Conservation (phyloP, 53 echinoderm and acorn worm genomes). For the Henricia sp. region DNA sequence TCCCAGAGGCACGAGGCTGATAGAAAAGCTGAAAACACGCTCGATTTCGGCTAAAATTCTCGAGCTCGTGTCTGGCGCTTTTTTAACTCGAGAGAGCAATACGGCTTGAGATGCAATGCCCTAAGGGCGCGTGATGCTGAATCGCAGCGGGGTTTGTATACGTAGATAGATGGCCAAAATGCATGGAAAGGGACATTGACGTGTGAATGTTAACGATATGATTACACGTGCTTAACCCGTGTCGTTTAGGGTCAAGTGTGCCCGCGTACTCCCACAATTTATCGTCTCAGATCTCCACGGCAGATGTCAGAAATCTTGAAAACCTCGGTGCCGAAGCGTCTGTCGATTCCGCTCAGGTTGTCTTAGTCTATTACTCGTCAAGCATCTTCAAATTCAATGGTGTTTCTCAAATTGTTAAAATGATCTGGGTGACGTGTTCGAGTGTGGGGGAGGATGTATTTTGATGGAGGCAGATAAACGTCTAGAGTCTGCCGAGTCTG, state of each 20-base stretch:
- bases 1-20: background rate
- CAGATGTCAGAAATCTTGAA: constrained; percentile 20
- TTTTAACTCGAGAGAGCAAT: constrained; percentile 32
- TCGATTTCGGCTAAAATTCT: constrained; percentile 3
- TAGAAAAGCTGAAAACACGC: constrained; percentile 2
- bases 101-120: too few species aligned
- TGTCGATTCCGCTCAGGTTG: background rate
- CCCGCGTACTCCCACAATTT: constrained; percentile 8
- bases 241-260: constrained; percentile 14
- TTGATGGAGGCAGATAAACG: background rate
- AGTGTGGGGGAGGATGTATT: background rate
- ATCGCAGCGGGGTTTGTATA: background rate
- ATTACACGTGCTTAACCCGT: constrained; percentile 22
- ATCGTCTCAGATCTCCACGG: background rate
- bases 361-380: background rate
- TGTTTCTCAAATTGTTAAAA: constrained; percentile 19
- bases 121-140: too few species aligned
- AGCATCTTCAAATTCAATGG: background rate
- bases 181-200: background rate
- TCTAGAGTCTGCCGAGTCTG: background rate
- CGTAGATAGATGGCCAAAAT: constrained; percentile 23
- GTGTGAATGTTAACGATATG: constrained; percentile 39
- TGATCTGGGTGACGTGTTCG: constrained; percentile 20
- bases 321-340: constrained; percentile 30
- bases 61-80: constrained; percentile 21